These are phyloP conservation scores for Cryptotis parvus DNA, from an alignment of 2,113 vertebrate species.

Conservation along the genomic window DNA sequence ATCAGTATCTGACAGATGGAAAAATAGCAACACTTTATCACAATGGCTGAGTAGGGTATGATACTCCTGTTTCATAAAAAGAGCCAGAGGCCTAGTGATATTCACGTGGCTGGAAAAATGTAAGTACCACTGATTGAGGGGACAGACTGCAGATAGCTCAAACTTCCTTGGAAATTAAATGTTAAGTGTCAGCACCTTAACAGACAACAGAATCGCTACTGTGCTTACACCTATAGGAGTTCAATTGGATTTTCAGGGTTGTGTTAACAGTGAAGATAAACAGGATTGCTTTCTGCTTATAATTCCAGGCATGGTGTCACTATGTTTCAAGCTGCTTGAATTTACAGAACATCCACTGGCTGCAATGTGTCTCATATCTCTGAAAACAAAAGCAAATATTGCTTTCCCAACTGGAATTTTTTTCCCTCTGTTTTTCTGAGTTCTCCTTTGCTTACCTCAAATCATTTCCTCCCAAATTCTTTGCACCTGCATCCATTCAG, in stretches of 20 bases:
- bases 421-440: not conserved
- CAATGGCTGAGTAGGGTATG: not conserved
- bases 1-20: constrained; percentile 12
- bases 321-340: constrained; percentile 3
- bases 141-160: not conserved
- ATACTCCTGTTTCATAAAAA: not conserved
- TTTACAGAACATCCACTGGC: not conserved
- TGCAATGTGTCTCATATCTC: not conserved
- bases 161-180: not conserved
- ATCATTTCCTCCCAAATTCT: not conserved
- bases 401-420: not conserved
- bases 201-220: not conserved
- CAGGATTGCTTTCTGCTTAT: not conserved
- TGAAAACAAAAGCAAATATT: constrained; percentile 34
- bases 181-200: not conserved
- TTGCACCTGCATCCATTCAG: not conserved
- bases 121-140: not conserved
- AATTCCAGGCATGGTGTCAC: not conserved
- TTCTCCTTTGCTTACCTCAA: not conserved
- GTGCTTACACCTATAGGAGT: not conserved
- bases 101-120: constrained; percentile 4
- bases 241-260: not conserved
- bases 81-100: not conserved
- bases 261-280: constrained; percentile 24
- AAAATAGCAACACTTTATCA: constrained; percentile 39